phyloP scores from a whole-genome alignment of 2,113 vertebrate species.

The Pangasianodon gigas region DNA sequence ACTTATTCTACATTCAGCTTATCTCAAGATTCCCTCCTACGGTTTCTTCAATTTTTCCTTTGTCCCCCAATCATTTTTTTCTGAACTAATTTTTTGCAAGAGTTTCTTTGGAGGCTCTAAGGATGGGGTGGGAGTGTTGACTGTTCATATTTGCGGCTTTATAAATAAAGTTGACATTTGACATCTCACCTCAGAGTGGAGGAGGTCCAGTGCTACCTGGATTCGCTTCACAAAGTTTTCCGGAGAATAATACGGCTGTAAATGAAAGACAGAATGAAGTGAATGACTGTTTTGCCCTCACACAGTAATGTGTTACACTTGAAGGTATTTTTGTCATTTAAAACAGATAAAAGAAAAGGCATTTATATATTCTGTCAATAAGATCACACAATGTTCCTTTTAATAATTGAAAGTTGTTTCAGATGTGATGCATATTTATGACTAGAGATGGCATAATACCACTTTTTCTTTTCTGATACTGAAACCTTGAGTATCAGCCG shows the following conservation, averaged over 20 bases:
- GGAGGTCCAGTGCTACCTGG: slow-evolving; percentile 80
- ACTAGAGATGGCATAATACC: not conserved
- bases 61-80: not conserved
- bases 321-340: not conserved
- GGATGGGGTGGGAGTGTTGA: not conserved
- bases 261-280: not conserved
- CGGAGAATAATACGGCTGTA: slow-evolving; percentile 77
- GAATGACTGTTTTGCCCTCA: not conserved
- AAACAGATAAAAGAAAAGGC: not conserved
- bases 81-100: not conserved
- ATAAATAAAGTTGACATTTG: not conserved
- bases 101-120: not conserved
- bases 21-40: not conserved
- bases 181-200: slow-evolving; percentile 78
- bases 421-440: not conserved
- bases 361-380: not conserved
- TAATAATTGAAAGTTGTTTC: not conserved
- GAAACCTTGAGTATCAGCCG: not conserved
- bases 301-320: not conserved
- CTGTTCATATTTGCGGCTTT: not conserved
- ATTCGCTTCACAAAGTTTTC: slow-evolving; percentile 74
- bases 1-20: not conserved
- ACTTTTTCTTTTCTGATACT: not conserved
- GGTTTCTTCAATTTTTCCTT: not conserved
- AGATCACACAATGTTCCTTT: not conserved